Evolutionary conservation across 2,797 vertebrate genomes (phyloP).

Genomic region (Graptemys geographica): DNA sequence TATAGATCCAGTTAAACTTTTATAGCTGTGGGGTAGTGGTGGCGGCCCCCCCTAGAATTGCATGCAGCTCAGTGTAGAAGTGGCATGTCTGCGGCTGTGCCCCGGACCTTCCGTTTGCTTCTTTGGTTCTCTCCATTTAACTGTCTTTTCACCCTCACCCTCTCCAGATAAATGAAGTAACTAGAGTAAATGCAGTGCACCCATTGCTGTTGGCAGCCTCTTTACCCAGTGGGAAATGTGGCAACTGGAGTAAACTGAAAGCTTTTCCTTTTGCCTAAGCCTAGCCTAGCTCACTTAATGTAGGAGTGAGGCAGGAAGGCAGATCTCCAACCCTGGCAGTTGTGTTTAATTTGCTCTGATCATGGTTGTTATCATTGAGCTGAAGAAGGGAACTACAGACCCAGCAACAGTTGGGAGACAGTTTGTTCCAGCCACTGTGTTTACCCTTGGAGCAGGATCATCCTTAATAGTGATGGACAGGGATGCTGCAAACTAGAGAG

Average conservation of each 20-base stretch:
- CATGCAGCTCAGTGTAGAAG: too few species aligned
- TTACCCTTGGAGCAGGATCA: background rate
- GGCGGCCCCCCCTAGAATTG: too few species aligned
- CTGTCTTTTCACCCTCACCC: background rate
- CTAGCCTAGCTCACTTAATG: background rate
- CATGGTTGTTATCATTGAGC: background rate
- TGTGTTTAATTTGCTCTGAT: background rate
- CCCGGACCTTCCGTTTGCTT: too few species aligned
- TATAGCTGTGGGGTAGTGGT: background rate
- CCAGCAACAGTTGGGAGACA: slow-evolving; percentile 40
- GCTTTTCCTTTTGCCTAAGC: background rate
- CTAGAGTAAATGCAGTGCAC: background rate
- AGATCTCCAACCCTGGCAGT: background rate
- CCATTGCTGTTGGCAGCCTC: background rate
- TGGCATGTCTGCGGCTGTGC: too few species aligned
- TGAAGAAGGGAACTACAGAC: background rate
- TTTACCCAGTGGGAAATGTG: background rate
- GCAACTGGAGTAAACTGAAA: background rate
- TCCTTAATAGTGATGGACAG: background rate
- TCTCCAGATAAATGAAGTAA: background rate
- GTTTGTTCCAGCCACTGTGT: slow-evolving; percentile 19
- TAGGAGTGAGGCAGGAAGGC: background rate
- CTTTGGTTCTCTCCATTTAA: background rate
- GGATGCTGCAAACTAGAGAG: background rate
- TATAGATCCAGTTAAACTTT: background rate